A percentile compares a stretch with the other conserved stretches of the same genome.
phyloP scores from a whole-genome alignment of 2,888 invertebrate genomes.

The Macaria liturata region DNA sequence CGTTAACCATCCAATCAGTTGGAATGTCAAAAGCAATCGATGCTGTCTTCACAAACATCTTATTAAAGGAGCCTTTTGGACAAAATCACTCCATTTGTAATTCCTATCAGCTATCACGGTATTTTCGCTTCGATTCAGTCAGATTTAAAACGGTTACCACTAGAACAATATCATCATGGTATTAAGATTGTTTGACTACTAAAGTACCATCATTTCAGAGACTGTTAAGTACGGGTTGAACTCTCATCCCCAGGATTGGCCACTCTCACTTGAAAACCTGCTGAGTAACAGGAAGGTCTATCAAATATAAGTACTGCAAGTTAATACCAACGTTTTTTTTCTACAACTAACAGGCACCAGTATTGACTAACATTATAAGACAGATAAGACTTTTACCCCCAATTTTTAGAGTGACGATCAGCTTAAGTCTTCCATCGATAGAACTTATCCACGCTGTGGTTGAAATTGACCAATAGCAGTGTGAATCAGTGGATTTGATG shows the following conservation, averaged over 20 bases:
- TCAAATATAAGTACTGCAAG: no score
- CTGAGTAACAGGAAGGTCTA: no score
- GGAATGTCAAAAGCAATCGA: background rate
- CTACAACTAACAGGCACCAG: background rate
- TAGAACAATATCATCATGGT: background rate
- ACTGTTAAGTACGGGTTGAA: no score
- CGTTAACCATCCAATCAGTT: background rate
- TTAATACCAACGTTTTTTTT: background rate
- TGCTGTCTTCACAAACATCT: constrained; percentile 11
- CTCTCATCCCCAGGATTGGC: no score
- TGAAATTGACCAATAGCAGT: no score
- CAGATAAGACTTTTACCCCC: no score
- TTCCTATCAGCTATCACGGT: constrained; percentile 18
- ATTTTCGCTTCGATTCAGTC: constrained; percentile 19
- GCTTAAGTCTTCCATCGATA: no score
- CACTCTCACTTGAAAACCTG: no score
- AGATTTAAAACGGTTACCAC: background rate
- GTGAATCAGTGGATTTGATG: no score
- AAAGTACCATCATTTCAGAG: no score
- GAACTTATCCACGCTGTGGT: no score
- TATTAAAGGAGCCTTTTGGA: constrained; percentile 14
- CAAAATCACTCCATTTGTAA: constrained; percentile 23
- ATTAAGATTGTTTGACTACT: background rate
- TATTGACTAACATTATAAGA: background rate
- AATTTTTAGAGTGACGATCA: no score